These are phyloP conservation scores for Alentia gelatinosa DNA, from an alignment of 2,888 invertebrate species.

Conservation along the genomic window DNA sequence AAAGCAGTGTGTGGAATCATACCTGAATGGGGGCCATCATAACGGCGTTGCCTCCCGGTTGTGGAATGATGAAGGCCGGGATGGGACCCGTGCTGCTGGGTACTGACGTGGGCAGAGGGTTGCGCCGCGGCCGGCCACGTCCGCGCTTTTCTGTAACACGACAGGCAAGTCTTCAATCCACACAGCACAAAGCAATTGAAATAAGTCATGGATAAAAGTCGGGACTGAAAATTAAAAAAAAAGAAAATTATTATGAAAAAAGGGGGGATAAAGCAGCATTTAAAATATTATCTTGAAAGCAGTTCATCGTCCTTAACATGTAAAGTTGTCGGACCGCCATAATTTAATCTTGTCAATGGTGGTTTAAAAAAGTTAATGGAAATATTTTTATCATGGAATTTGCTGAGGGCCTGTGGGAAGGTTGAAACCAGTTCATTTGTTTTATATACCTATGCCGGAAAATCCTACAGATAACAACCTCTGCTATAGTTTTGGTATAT, in stretches of 20 bases:
- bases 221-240: background rate
- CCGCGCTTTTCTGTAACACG: constrained; percentile 73
- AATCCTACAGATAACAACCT: too few species aligned
- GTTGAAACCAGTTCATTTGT: too few species aligned
- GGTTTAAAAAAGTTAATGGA: too few species aligned
- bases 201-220: background rate
- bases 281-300: background rate
- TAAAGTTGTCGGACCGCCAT: too few species aligned
- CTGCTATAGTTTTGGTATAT: too few species aligned
- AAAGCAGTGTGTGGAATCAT: background rate
- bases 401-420: too few species aligned
- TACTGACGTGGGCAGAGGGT: constrained; percentile 70
- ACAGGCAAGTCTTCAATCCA: too few species aligned
- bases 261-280: background rate
- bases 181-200: background rate
- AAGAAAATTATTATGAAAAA: background rate
- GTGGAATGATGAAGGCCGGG: constrained; percentile 79
- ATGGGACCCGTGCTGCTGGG: constrained; percentile 69
- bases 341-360: too few species aligned
- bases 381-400: too few species aligned
- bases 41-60: constrained; percentile 77
- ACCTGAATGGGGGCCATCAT: constrained; percentile 79
- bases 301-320: background rate
- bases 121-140: constrained; percentile 78
- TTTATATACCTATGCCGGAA: too few species aligned